Conservation (phyloP, 2,888 invertebrate genomes). For the Erannis defoliaria region DNA sequence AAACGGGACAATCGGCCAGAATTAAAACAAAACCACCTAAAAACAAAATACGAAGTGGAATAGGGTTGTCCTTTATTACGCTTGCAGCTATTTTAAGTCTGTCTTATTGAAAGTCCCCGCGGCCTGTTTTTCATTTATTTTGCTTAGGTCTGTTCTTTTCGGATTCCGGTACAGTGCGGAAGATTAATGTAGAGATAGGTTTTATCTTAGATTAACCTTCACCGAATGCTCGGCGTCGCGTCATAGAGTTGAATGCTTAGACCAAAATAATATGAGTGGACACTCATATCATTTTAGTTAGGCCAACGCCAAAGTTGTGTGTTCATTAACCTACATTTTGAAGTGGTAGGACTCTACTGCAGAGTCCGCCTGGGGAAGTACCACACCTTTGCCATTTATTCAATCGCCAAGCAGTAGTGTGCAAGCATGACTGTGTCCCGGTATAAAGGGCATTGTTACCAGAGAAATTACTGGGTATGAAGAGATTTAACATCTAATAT, state of each 20-base stretch:
- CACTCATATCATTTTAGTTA: too few species aligned
- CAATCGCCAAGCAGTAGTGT: too few species aligned
- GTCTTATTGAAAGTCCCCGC: conserved; percentile 20
- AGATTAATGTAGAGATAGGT: conserved; percentile 20
- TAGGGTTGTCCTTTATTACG: conserved; percentile 18
- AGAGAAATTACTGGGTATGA: too few species aligned
- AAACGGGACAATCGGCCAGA: background rate
- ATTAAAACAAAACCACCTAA: background rate
- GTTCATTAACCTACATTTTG: too few species aligned
- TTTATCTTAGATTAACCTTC: conserved; percentile 22
- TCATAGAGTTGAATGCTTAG: background rate
- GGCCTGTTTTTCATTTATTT: conserved; percentile 29
- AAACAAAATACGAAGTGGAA: conserved; percentile 15
- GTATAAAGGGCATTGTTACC: too few species aligned
- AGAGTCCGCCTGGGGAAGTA: too few species aligned
- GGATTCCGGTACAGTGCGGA: background rate
- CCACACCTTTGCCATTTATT: too few species aligned
- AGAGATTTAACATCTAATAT: too few species aligned
- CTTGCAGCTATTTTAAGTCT: conserved; percentile 28
- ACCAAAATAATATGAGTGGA: background rate
- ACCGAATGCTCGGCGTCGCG: background rate
- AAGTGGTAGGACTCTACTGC: too few species aligned
- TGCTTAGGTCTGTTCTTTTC: conserved; percentile 17
- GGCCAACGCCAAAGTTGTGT: too few species aligned
- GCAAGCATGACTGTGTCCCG: too few species aligned